Conservation (phyloP, 2,113 vertebrate genomes). For the Larimichthys polyactis region DNA sequence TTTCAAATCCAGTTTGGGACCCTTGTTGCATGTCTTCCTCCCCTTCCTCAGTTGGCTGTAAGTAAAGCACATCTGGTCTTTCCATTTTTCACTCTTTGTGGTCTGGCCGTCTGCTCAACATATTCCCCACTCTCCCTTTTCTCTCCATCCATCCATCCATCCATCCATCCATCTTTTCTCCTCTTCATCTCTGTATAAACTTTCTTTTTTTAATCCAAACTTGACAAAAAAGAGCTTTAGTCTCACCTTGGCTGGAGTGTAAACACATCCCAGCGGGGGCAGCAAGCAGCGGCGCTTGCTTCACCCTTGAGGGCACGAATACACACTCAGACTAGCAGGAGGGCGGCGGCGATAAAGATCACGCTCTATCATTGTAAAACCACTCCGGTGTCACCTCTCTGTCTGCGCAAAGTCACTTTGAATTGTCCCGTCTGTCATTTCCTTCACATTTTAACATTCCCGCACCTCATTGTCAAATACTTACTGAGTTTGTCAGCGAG, state of each 20-base stretch:
- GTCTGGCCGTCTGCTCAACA: slow-evolving; percentile 25
- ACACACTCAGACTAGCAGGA: neutral
- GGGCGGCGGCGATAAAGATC: slow-evolving; percentile 11
- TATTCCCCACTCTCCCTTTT: neutral
- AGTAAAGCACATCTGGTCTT: slow-evolving; percentile 45
- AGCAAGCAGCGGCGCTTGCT: neutral
- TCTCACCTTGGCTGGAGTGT: slow-evolving; percentile 4
- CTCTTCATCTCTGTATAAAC: neutral
- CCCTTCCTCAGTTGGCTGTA: neutral
- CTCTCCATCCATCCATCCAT: neutral
- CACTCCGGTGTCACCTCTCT: slow-evolving; percentile 33
- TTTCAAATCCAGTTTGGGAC: slow-evolving; percentile 2
- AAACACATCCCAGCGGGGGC: neutral
- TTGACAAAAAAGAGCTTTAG: slow-evolving; percentile 48
- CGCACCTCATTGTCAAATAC: neutral
- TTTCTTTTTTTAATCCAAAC: slow-evolving; percentile 25
- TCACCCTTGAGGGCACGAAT: neutral
- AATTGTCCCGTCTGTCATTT: neutral
- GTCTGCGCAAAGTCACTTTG: slow-evolving; percentile 13
- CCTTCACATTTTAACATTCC: slow-evolving; percentile 30
- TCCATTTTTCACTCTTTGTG: slow-evolving; percentile 43
- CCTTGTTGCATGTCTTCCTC: neutral
- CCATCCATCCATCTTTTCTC: slow-evolving; percentile 4
- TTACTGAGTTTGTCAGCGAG: slow-evolving; percentile 1
- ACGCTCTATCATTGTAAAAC: slow-evolving; percentile 26